Conservation (phyloP, 2,888 invertebrate genomes). For the Dorcus parallelipipedus region DNA sequence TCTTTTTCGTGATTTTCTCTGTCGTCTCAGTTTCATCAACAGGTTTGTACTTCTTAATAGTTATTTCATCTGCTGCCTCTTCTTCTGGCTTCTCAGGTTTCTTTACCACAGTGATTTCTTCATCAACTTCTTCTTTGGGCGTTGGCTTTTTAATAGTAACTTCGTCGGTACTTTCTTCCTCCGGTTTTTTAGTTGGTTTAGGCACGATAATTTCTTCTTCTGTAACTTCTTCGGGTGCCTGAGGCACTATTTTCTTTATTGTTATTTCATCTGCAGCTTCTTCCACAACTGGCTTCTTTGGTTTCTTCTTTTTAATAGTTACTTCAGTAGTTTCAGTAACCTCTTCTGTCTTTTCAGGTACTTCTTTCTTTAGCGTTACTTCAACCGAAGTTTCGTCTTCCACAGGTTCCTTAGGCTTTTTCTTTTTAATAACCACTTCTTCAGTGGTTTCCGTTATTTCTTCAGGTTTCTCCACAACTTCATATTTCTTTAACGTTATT, state of each 20-base stretch:
- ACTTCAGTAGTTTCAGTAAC: conserved; percentile 35
- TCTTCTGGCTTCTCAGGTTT: conserved; percentile 23
- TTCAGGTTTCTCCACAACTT: conserved; percentile 16
- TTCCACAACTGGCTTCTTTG: conserved; percentile 34
- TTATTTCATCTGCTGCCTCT: conserved; percentile 41
- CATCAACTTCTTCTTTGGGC: conserved; percentile 47
- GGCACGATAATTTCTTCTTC: conserved; percentile 21
- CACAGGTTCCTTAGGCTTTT: conserved; percentile 29
- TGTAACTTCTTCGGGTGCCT: conserved; percentile 31
- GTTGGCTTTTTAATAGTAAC: conserved; percentile 50
- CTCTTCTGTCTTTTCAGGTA: conserved; percentile 21
- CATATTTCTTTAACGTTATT: conserved; percentile 16
- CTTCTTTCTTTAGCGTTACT: conserved; percentile 26
- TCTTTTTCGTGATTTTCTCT: conserved; percentile 52
- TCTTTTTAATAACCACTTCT: conserved; percentile 28
- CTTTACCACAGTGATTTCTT: conserved; percentile 36
- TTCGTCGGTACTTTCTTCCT: conserved; percentile 46
- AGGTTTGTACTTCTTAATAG: conserved; percentile 44
- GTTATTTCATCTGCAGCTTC: conserved; percentile 51
- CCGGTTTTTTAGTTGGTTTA: conserved; percentile 26
- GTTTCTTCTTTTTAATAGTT: conserved; percentile 32
- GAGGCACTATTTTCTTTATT: conserved; percentile 39
- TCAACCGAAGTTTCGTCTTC: conserved; percentile 23
- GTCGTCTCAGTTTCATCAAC: conserved; percentile 57
- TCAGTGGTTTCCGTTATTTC: conserved; percentile 40